Evolutionary conservation across 2,113 vertebrate genomes (phyloP).

Genomic region (Aegithalos caudatus): DNA sequence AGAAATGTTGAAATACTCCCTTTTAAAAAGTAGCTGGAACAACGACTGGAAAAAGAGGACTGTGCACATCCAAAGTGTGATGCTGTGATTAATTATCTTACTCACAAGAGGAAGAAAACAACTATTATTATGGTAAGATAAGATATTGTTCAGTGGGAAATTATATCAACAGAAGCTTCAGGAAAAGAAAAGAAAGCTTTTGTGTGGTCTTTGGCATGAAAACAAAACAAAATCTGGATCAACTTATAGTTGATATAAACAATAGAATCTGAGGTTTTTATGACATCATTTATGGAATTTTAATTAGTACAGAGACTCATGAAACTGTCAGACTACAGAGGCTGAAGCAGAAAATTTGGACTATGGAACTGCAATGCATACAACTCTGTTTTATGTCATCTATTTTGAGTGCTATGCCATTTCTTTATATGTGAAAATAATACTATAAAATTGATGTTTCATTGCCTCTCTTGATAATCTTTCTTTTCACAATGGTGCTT

Average conservation of each 20-base stretch:
- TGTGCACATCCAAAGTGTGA: neutral
- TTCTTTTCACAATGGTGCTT: neutral
- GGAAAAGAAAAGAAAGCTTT: neutral
- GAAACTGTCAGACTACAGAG: neutral
- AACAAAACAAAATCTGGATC: neutral
- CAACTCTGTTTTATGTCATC: neutral
- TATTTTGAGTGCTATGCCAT: neutral
- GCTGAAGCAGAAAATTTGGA: neutral
- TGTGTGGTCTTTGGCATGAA: slow-evolving; percentile 6
- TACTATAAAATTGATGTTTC: neutral
- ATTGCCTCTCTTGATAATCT: neutral
- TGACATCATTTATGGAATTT: slow-evolving; percentile 20
- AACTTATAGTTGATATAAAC: slow-evolving; percentile 19
- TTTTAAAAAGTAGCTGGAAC: neutral
- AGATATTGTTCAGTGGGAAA: neutral
- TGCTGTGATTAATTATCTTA: neutral
- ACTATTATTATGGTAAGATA: neutral
- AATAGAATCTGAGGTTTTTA: slow-evolving; percentile 5
- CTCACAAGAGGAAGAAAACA: neutral
- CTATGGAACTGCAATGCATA: neutral
- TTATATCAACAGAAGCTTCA: neutral
- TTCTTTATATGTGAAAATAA: neutral
- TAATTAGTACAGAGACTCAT: neutral
- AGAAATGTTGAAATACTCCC: neutral
- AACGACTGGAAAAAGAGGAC: neutral